Percentiles rank a stretch among this genome's conserved stretches.
Evolutionary conservation across 1,140 invertebrate species (phyloP).

Genomic region (Vanessa atalanta): DNA sequence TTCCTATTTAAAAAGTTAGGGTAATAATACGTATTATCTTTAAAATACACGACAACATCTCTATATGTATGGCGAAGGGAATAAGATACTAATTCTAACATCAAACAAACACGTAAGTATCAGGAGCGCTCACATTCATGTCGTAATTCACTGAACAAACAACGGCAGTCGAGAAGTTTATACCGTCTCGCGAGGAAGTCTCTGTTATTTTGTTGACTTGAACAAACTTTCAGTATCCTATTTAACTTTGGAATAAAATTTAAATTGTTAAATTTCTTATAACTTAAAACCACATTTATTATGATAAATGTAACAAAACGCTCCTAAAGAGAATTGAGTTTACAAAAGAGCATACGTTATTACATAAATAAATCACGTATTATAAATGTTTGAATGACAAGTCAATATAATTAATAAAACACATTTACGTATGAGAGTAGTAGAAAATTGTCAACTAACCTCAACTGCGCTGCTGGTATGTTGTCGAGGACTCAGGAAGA

Average conservation of each 20-base stretch:
- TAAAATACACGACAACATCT: not conserved
- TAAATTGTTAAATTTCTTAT: not conserved
- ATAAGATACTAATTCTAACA: slow-evolving; percentile 59
- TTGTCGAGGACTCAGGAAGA: slow-evolving; percentile 96
- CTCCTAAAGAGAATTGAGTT: not conserved
- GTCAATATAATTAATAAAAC: no score
- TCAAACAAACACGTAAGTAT: slow-evolving; percentile 65
- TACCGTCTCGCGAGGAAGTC: slow-evolving; percentile 41
- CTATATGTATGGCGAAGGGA: slow-evolving; percentile 15
- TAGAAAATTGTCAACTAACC: slow-evolving; percentile 68
- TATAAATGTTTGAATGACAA: no score
- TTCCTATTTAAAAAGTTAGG: no score
- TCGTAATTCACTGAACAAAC: slow-evolving; percentile 73
- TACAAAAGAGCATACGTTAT: no score
- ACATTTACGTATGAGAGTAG: not conserved
- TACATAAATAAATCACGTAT: no score
- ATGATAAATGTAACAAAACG: not conserved
- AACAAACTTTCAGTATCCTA: slow-evolving; percentile 70
- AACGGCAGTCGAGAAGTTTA: slow-evolving; percentile 60
- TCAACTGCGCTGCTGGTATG: slow-evolving; percentile 92
- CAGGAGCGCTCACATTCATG: slow-evolving; percentile 48
- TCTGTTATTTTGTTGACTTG: slow-evolving; percentile 61
- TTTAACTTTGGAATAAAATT: slow-evolving; percentile 63
- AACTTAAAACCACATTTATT: not conserved
- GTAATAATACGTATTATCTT: no score